These are phyloP conservation scores for Globodera rostochiensis DNA, from an alignment of 1,140 invertebrate species.

Conservation along the genomic window DNA sequence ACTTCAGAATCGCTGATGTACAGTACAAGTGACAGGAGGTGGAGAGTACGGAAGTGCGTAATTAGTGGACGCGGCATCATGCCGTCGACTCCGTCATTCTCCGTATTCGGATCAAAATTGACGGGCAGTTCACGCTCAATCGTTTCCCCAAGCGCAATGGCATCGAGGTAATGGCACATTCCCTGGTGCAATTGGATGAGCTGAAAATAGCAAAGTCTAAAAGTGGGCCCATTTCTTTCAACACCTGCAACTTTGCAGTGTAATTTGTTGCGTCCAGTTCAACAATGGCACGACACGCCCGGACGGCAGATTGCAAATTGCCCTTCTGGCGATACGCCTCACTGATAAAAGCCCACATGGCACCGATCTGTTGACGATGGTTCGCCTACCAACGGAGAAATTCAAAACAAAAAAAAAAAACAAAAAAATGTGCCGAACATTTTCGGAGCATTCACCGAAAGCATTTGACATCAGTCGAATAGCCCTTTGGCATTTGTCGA, in stretches of 20 bases:
- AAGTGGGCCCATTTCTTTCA: conserved; percentile 12
- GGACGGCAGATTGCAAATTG: conserved; percentile 50
- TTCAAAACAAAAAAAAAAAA: not conserved
- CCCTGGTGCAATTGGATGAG: conserved; percentile 45
- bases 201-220: conserved; percentile 33
- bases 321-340: conserved; percentile 51
- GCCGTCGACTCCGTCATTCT: not conserved
- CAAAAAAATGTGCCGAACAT: not conserved
- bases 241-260: conserved; percentile 42
- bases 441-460: not conserved
- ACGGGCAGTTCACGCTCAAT: not conserved
- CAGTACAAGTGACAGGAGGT: conserved; percentile 41
- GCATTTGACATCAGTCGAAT: conserved; percentile 37
- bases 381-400: not conserved
- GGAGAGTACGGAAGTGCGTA: conserved; percentile 36
- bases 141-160: conserved; percentile 33
- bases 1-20: conserved; percentile 11
- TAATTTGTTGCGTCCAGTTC: conserved; percentile 41
- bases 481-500: conserved; percentile 46
- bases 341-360: conserved; percentile 42
- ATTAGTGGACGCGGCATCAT: not conserved
- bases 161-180: conserved; percentile 50
- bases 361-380: conserved; percentile 27
- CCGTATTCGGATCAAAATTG: conserved; percentile 24
- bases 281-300: conserved; percentile 37